Base-by-base conservation (phyloP, 2,888 invertebrate genomes). In the Leucophenga maculata region DNA sequence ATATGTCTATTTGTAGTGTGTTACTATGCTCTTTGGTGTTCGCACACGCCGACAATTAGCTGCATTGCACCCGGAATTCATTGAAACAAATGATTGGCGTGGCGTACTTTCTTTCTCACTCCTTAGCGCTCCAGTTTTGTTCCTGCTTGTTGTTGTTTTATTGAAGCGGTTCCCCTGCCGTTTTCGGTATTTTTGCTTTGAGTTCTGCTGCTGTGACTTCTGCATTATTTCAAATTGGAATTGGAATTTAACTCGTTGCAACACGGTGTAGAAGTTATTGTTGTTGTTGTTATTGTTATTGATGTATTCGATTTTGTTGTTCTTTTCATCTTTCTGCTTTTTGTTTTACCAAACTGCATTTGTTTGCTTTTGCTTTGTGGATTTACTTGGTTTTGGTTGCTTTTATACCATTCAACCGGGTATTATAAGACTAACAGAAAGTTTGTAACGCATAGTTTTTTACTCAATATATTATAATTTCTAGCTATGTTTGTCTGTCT, bases 221-320 rank as follows among this genome's bases (percentile, higher is more conserved):
- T 82, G 83, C 75, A 73, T 74, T 83, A 83, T 84, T 84, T 85
- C 76, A 74, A 77, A 78, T 83, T 78, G 75, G 76, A 77, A 78
- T 83, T 78, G 75, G 76, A 83, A 82, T 82, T 85, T 76, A 82
- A 77, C 72, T 75, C 39, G 39, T 6, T 39, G 32, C 52, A 54
- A 14, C n/a, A n/a, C 22, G 39, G 31, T n/a, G 70, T 74, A 75
- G 62, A 46, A 46, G 66, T 68, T 72, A 67, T 57, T 70, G 64
- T 57, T 68, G 60, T 72, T 18, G 54, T 11, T 32, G 46, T 39
- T 50, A 66, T 11, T 32, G 46, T 39, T 50, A 66, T 57, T 70
- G 69, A 57, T 69, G 68, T 67, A 69, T 67, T 65, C 67, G 48
- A 50, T 67, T 67, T n/a, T 46, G 39, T 68, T 60, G 46, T 60